Conservation (phyloP, 35 echinoderm and acorn worm species). For the Chiridota heheva region DNA sequence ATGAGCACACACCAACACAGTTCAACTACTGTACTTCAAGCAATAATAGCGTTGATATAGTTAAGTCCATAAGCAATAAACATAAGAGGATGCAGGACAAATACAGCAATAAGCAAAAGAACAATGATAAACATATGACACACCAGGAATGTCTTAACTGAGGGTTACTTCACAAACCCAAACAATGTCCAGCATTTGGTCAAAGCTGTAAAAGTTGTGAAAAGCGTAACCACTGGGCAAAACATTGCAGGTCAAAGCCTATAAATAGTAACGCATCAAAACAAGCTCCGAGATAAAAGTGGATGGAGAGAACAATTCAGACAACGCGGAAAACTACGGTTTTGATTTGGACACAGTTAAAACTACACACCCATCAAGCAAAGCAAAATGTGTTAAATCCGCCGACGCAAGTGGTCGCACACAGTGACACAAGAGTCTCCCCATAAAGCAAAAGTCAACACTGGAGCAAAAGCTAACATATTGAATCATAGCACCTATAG, state of each 20-base stretch:
- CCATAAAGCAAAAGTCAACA: slow-evolving; percentile 41
- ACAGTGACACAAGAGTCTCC: slow-evolving; percentile 23
- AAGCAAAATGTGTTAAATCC: slow-evolving; percentile 40
- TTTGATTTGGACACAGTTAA: background rate
- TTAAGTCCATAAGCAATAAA: too few species aligned
- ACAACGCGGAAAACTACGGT: background rate
- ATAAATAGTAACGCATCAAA: background rate
- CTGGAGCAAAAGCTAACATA: slow-evolving; percentile 26
- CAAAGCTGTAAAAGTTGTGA: background rate
- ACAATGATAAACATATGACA: too few species aligned
- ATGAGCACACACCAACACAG: too few species aligned
- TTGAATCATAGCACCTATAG: slow-evolving; percentile 30
- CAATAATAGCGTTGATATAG: too few species aligned
- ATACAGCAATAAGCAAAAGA: background rate
- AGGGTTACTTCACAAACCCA: too few species aligned
- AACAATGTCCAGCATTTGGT: too few species aligned
- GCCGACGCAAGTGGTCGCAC: slow-evolving; percentile 17
- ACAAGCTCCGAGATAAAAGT: too few species aligned
- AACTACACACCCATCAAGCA: background rate
- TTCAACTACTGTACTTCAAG: too few species aligned
- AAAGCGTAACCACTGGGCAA: background rate
- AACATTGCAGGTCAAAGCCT: slow-evolving; percentile 20
- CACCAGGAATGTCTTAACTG: too few species aligned
- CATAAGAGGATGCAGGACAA: too few species aligned
- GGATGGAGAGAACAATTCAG: too few species aligned